A percentile compares a stretch with the other conserved stretches of the same genome.
Evolutionary conservation across 2,113 vertebrate genomes (phyloP).

Genomic region (Rostratula benghalensis): DNA sequence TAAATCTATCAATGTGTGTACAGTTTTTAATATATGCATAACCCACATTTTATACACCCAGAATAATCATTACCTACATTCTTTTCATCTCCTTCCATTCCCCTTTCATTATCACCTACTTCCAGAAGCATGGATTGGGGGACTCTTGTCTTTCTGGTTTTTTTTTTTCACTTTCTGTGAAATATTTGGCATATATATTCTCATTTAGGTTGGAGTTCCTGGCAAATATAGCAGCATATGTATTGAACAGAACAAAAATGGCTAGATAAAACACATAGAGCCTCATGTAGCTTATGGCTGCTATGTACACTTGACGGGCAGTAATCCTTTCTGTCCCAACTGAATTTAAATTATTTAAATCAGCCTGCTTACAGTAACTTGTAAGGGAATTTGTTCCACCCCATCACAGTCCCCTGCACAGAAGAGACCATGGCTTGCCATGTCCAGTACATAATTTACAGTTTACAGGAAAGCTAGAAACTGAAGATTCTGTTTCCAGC

Average conservation of each 20-base stretch:
- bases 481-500: not conserved
- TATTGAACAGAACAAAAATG: not conserved
- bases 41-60: not conserved
- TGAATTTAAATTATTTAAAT: constrained; percentile 26
- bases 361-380: not conserved
- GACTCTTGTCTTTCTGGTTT: not conserved
- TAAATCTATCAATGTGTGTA: not conserved
- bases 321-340: not conserved
- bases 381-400: not conserved
- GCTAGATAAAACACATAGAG: not conserved
- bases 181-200: not conserved
- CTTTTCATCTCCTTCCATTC: not conserved
- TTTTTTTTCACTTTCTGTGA: too few species aligned
- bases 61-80: not conserved
- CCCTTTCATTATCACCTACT: not conserved
- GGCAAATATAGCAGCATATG: not conserved
- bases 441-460: not conserved
- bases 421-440: not conserved
- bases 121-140: not conserved
- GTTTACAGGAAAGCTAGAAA: not conserved
- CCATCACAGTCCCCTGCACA: not conserved
- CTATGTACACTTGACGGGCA: not conserved
- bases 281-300: not conserved
- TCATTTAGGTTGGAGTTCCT: not conserved
- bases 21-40: not conserved